Evolutionary conservation across 2,888 invertebrate genomes (phyloP).

Genomic region (Formica aserva): DNA sequence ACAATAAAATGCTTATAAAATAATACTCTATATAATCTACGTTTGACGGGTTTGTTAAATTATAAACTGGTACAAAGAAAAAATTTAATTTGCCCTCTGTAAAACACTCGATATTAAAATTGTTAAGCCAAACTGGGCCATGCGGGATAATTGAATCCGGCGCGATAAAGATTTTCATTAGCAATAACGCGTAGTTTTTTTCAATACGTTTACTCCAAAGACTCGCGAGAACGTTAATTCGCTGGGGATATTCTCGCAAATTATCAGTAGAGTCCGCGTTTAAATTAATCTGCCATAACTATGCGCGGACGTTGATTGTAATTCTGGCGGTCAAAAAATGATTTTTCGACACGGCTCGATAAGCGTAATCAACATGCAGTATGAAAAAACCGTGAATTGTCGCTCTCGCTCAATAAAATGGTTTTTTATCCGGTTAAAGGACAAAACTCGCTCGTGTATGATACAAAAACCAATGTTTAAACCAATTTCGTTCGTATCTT

Average conservation of each 20-base stretch:
- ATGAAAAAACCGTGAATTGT: slow-evolving; percentile 8
- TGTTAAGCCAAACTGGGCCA: background rate
- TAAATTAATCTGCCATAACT: background rate
- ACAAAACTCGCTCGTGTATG: background rate
- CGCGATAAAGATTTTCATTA: background rate
- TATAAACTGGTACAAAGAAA: background rate
- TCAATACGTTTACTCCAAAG: background rate
- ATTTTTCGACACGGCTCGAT: slow-evolving; percentile 9
- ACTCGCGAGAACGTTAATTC: background rate
- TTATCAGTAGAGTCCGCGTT: background rate
- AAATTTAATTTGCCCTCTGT: background rate
- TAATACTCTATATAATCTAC: background rate
- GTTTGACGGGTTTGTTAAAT: background rate
- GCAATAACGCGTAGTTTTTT: background rate
- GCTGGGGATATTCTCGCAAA: background rate
- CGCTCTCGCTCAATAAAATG: slow-evolving; percentile 15
- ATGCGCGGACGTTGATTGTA: background rate
- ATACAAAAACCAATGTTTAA: slow-evolving; percentile 25
- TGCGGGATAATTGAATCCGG: background rate
- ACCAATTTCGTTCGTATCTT: background rate
- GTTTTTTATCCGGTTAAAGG: slow-evolving; percentile 24
- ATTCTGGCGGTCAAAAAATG: slow-evolving; percentile 16
- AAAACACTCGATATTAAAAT: background rate
- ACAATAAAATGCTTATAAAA: background rate
- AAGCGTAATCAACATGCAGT: slow-evolving; percentile 10